phyloP scores from a whole-genome alignment of 2,888 invertebrate genomes.

The Acanthosepion esculentum region DNA sequence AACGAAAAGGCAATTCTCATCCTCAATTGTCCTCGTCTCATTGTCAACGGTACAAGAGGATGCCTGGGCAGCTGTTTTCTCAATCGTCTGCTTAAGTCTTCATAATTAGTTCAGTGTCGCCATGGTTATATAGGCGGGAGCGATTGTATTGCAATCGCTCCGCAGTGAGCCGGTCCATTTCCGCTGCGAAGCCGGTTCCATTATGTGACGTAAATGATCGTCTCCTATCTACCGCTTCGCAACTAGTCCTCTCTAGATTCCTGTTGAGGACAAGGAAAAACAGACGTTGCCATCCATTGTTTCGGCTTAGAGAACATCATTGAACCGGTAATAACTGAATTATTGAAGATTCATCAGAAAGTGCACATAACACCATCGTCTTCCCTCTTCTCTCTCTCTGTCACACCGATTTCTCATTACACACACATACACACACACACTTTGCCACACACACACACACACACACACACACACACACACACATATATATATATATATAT shows the following conservation, averaged over 20 bases:
- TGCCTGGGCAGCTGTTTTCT: background rate
- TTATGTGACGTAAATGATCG: background rate
- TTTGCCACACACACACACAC: background rate
- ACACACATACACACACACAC: no score
- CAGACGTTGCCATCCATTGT: background rate
- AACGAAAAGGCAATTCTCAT: background rate
- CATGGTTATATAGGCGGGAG: background rate
- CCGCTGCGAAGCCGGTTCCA: background rate
- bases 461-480: no score
- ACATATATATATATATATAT: no score
- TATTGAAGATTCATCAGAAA: background rate
- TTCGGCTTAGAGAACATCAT: background rate
- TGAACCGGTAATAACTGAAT: constrained; percentile 33
- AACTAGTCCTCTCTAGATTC: background rate
- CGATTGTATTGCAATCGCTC: constrained; percentile 20
- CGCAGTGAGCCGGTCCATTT: constrained; percentile 33
- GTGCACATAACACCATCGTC: background rate
- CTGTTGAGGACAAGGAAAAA: background rate
- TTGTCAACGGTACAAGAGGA: background rate
- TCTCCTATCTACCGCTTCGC: background rate
- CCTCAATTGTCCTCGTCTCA: background rate
- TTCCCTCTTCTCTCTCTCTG: background rate
- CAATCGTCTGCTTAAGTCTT: background rate
- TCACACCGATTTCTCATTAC: background rate
- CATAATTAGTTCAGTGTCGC: background rate